A percentile compares a stretch with the other conserved stretches of the same genome.
These are phyloP conservation scores for Suncus etruscus DNA, from an alignment of 2,113 vertebrate species.

Conservation along the genomic window DNA sequence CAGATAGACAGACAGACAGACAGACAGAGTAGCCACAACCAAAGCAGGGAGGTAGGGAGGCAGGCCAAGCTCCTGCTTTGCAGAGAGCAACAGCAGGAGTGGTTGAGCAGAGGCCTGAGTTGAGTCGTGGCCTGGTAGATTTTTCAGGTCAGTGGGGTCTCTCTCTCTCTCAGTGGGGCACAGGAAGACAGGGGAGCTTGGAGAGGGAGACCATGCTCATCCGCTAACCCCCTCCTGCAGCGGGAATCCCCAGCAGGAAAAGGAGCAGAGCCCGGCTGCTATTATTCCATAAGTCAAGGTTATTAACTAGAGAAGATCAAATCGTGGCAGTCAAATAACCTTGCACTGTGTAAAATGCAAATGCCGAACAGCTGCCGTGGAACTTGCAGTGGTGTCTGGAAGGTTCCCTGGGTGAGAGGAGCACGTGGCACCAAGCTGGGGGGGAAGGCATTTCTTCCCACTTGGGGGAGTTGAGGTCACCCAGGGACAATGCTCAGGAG, in stretches of 20 bases:
- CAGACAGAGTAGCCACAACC: background rate
- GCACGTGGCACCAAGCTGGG: background rate
- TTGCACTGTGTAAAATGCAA: conserved; percentile 57
- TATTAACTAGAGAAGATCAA: conserved; percentile 53
- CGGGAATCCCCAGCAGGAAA: conserved; percentile 1
- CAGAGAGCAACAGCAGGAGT: background rate
- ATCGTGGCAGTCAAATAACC: conserved; percentile 63
- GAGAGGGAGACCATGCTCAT: background rate
- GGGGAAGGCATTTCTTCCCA: background rate
- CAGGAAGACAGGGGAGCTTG: background rate
- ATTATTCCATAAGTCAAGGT: conserved; percentile 70
- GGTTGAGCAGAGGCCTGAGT: background rate
- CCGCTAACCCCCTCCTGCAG: background rate
- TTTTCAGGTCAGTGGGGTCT: background rate
- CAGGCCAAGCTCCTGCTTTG: background rate
- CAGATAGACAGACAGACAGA: no score
- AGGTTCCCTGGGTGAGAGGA: conserved; percentile 63
- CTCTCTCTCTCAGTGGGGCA: background rate
- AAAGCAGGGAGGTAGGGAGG: no score
- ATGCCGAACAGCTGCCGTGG: conserved; percentile 49
- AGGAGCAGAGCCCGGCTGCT: background rate
- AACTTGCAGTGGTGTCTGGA: conserved; percentile 56
- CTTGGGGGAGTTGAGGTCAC: background rate
- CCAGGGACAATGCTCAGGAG: background rate
- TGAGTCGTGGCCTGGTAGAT: background rate